These are phyloP conservation scores for Sesamia inferens DNA, from an alignment of 2,888 invertebrate genomes.

Conservation along the genomic window DNA sequence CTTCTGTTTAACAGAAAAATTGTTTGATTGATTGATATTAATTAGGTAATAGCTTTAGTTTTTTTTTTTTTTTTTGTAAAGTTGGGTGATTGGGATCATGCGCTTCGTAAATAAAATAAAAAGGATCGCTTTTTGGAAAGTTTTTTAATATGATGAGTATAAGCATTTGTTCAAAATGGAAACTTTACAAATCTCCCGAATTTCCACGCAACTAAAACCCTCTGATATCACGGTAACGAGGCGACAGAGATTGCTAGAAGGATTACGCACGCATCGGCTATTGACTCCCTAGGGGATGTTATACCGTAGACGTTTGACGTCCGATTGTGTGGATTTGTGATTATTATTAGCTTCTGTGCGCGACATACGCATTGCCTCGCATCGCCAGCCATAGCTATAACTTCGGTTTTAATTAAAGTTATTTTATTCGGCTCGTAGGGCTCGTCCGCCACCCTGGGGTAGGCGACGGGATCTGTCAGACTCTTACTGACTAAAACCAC, in stretches of 20 bases:
- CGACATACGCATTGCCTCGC: neutral
- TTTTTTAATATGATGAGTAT: too few relatives aligned
- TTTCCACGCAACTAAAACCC: slow-evolving; percentile 26
- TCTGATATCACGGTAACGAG: slow-evolving; percentile 53
- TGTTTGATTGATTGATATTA: too few relatives aligned
- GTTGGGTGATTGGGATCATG: too few relatives aligned
- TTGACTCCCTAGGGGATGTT: slow-evolving; percentile 57
- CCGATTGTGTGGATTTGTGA: slow-evolving; percentile 54
- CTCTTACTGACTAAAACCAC: too few relatives aligned
- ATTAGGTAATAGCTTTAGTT: too few relatives aligned
- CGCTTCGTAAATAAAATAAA: too few relatives aligned
- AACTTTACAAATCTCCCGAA: slow-evolving; percentile 12
- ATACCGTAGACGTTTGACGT: slow-evolving; percentile 60
- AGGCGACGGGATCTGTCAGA: too few relatives aligned
- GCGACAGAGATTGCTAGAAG: slow-evolving; percentile 64
- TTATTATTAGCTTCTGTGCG: slow-evolving; percentile 3
- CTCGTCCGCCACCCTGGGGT: too few relatives aligned
- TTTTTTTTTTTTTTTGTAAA: too few relatives aligned
- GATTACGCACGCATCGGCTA: slow-evolving; percentile 62
- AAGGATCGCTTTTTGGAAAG: too few relatives aligned
- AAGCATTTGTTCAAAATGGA: neutral
- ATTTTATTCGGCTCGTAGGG: neutral
- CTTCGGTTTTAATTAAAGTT: neutral
- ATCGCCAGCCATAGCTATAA: neutral
- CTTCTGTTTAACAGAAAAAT: too few relatives aligned